A percentile compares a stretch with the other conserved stretches of the same genome.
These are phyloP conservation scores for Clarias batrachus DNA, from an alignment of 2,113 vertebrate genomes.

Conservation along the genomic window DNA sequence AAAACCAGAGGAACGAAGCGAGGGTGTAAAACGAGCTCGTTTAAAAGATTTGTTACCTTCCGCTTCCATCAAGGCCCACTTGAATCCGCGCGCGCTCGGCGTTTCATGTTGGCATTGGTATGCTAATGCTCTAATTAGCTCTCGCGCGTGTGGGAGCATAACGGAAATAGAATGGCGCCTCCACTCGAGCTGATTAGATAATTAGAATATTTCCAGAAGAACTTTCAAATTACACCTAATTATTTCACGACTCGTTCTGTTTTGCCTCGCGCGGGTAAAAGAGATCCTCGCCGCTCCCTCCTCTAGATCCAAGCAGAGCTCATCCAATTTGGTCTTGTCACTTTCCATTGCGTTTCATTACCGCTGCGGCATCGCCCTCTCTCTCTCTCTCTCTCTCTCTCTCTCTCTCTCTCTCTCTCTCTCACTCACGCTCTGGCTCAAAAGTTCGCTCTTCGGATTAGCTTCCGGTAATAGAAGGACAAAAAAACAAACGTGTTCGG, in stretches of 20 bases:
- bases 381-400: neutral
- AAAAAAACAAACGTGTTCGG: neutral
- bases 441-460: slow-evolving; percentile 10
- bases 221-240: slow-evolving; percentile 36
- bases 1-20: neutral
- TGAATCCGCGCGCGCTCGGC: slow-evolving; percentile 24
- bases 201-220: slow-evolving; percentile 43
- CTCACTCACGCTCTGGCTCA: neutral
- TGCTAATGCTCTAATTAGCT: slow-evolving; percentile 51
- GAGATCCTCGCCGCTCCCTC: neutral
- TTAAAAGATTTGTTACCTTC: slow-evolving; percentile 45
- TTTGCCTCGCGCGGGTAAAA: neutral
- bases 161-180: slow-evolving; percentile 40
- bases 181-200: slow-evolving; percentile 44
- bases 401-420: neutral
- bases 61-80: slow-evolving; percentile 31
- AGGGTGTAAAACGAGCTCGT: neutral
- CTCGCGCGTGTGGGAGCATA: neutral
- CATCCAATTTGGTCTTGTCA: neutral
- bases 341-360: neutral
- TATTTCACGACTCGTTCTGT: neutral
- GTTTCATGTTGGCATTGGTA: slow-evolving; percentile 46
- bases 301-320: neutral
- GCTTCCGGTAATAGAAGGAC: neutral
- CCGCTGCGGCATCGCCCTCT: neutral